Evolutionary conservation across 2,797 vertebrate species (phyloP).

Genomic region (Scleropages formosus): DNA sequence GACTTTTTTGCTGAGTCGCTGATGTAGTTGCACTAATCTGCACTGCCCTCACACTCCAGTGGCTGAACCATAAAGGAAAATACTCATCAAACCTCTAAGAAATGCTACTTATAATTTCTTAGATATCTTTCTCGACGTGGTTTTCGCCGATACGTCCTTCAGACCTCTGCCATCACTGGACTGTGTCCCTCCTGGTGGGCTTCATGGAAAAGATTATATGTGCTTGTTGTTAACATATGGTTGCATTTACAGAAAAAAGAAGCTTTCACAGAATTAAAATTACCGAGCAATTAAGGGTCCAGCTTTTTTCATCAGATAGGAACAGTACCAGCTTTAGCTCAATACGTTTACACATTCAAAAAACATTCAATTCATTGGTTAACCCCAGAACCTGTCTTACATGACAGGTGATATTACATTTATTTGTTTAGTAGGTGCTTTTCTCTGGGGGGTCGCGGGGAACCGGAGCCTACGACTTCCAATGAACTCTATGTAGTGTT

Average conservation of each 20-base stretch:
- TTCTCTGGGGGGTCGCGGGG: too few relatives aligned
- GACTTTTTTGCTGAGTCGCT: constrained; percentile 42
- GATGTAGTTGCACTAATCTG: constrained; percentile 58
- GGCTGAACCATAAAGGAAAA: constrained; percentile 33
- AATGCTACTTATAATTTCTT: neutral
- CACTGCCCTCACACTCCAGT: constrained; percentile 27
- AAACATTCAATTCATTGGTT: neutral
- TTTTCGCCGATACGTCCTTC: constrained; percentile 58
- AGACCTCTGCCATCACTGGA: constrained; percentile 48
- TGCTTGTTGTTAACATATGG: constrained; percentile 55
- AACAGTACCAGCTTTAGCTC: neutral
- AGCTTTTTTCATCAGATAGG: constrained; percentile 30
- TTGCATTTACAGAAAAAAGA: constrained; percentile 65
- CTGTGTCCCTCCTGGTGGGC: constrained; percentile 48
- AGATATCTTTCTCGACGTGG: constrained; percentile 31
- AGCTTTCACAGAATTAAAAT: constrained; percentile 60
- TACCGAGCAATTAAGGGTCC: constrained; percentile 54
- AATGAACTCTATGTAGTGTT: too few relatives aligned
- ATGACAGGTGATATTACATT: too few relatives aligned
- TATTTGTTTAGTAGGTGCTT: too few relatives aligned
- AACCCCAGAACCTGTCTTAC: neutral
- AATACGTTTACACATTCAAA: neutral
- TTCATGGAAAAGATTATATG: constrained; percentile 2
- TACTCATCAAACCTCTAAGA: neutral
- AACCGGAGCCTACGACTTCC: too few relatives aligned